phyloP scores from a whole-genome alignment of 2,797 vertebrate species.

The Glyptemys insculpta region DNA sequence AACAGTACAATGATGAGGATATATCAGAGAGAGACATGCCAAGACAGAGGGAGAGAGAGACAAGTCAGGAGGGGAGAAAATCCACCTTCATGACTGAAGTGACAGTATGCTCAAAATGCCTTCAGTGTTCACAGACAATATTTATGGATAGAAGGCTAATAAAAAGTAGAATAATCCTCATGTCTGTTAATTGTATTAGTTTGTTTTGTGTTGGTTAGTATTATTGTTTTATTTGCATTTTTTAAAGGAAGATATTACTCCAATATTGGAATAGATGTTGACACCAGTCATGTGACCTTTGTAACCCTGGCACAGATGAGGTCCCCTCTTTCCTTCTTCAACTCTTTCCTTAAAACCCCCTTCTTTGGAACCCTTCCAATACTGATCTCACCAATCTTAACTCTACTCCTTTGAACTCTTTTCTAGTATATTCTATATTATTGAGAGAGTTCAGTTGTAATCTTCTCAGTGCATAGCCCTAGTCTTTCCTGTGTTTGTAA shows the following conservation, averaged over 20 bases:
- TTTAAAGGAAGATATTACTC: background rate
- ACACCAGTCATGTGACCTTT: background rate
- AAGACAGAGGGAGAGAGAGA: background rate
- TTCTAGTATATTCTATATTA: slow-evolving; percentile 25
- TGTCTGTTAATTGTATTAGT: background rate
- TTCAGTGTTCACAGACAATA: background rate
- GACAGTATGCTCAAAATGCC: background rate
- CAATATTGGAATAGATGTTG: background rate
- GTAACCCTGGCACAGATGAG: background rate
- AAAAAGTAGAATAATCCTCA: background rate
- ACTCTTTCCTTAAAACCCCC: background rate
- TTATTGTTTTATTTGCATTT: background rate
- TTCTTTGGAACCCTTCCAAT: background rate
- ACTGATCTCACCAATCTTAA: background rate
- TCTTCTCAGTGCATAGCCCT: slow-evolving; percentile 17
- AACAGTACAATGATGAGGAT: background rate
- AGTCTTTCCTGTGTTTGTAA: slow-evolving; percentile 22
- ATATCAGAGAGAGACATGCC: background rate
- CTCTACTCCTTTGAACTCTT: background rate
- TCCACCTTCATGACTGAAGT: background rate
- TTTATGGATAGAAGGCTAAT: background rate
- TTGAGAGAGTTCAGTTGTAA: background rate
- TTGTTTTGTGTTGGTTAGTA: background rate
- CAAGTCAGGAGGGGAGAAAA: background rate
- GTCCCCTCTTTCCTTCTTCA: background rate